A percentile compares a stretch with the other conserved stretches of the same genome.
These are phyloP conservation scores for Tragelaphus imberbis DNA, from an alignment of 2,113 vertebrate genomes.

Conservation along the genomic window DNA sequence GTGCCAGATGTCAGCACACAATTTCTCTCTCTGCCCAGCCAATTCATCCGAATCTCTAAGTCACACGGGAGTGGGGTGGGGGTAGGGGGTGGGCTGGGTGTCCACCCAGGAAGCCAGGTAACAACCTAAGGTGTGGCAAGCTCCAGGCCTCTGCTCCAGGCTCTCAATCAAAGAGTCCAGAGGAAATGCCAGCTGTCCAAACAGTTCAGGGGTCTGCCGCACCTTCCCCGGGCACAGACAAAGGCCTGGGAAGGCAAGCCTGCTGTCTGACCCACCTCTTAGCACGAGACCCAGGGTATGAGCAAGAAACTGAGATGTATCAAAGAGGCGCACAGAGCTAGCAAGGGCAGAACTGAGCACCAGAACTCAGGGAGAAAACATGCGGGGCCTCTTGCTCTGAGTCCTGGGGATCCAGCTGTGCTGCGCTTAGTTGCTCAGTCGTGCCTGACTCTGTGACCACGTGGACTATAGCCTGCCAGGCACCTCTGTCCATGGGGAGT, in stretches of 20 bases:
- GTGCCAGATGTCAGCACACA: conserved; percentile 8
- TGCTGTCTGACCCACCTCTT: neutral
- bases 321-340: neutral
- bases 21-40: neutral
- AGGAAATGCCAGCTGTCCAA: neutral
- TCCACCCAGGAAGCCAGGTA: neutral
- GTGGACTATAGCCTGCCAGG: neutral
- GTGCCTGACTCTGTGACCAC: neutral
- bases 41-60: neutral
- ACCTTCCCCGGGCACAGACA: neutral
- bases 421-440: neutral
- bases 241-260: neutral
- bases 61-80: neutral
- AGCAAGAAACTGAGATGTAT: neutral
- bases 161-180: neutral
- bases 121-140: neutral
- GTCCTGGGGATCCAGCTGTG: neutral
- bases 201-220: neutral
- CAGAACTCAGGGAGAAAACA: neutral
- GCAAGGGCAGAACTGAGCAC: neutral
- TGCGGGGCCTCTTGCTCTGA: neutral
- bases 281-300: fast-evolving
- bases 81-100: too few species aligned
- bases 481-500: neutral
- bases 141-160: neutral